Evolutionary conservation across 2,888 invertebrate species (phyloP), one percentile per base, ranked within the genome.

Genomic region (Drosophila paucipuncta): DNA sequence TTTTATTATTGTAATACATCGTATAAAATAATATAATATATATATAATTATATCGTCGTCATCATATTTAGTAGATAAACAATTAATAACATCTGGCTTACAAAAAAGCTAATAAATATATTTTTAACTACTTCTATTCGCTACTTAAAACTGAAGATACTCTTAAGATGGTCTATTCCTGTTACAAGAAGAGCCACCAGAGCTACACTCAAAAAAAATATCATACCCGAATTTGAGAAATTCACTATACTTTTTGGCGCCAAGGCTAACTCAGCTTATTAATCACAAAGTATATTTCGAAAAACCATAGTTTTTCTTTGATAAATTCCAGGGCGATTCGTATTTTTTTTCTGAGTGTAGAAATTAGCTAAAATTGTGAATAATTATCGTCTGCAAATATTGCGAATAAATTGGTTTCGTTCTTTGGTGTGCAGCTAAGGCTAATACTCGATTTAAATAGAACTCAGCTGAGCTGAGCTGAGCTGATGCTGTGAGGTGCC

Each of bases 401-500:
- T 54, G 71, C 65, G 53, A 37, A 49, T 25, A 35, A 49, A 33
- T 49, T 62, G 47, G 22, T 66, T 68, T 68, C 30, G 30, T 72
- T 78, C 80, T 78, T 78, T 78, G 72, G 78, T 73, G 63, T 66
- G 66, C 55, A 63, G 75, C 71, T 70, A 71, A 60, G 59, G 59
- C 52, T 72, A 78, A 79, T 78, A 78, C 79, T 76, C 66, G 52
- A 41, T 43, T 50, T 30, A 25, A 58, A 59, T 49, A 49, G 25
- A 59, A 54, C 53, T 39, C 39, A 37, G 22, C 13, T 31, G 13
- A 28, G 54, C 57, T 60, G 18, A 25, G 43, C 22, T 25, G 28
- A 50, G 49, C 53, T 63, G 49, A 22, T 72, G 68, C 52, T 61
- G 59, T 33, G 72, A 18, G 35, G 71, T 82, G 73, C 69, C 78